A percentile compares a stretch with the other conserved stretches of the same genome.
These are phyloP conservation scores for Himalopsyche anomala DNA, from an alignment of 2,888 invertebrate species.

Conservation along the genomic window DNA sequence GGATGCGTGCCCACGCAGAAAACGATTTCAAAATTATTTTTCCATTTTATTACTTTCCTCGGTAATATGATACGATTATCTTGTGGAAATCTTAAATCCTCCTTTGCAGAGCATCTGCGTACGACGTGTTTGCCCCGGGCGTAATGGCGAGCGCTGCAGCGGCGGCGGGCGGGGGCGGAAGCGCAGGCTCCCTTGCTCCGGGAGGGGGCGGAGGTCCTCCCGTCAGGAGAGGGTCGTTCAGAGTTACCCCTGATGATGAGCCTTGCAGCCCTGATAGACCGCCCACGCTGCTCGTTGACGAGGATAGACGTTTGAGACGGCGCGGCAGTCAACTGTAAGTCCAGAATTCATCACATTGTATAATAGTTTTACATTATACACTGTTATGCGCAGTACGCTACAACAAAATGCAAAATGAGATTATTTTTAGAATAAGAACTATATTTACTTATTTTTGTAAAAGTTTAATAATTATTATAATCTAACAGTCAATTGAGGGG, in stretches of 20 bases:
- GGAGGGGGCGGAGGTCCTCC: constrained; percentile 72
- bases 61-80: background rate
- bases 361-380: no score
- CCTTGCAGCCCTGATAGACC: constrained; percentile 77
- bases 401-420: no score
- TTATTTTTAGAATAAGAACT: no score
- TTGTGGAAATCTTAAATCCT: background rate
- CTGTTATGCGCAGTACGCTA: no score
- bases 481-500: no score
- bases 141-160: constrained; percentile 68
- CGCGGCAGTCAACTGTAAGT: constrained; percentile 91
- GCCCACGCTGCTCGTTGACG: constrained; percentile 81
- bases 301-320: constrained; percentile 85
- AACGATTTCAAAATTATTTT: background rate
- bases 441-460: no score
- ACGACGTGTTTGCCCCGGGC: constrained; percentile 83
- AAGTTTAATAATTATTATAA: no score
- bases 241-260: constrained; percentile 78
- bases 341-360: background rate
- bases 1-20: background rate
- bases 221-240: constrained; percentile 80
- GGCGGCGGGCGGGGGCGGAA: constrained; percentile 63
- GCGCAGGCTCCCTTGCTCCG: constrained; percentile 65
- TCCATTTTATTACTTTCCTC: background rate
- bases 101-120: constrained; percentile 83